Percentiles rank a stretch among this genome's conserved stretches.
phyloP scores from a whole-genome alignment of 2,113 vertebrate genomes.

The Neotoma lepida region DNA sequence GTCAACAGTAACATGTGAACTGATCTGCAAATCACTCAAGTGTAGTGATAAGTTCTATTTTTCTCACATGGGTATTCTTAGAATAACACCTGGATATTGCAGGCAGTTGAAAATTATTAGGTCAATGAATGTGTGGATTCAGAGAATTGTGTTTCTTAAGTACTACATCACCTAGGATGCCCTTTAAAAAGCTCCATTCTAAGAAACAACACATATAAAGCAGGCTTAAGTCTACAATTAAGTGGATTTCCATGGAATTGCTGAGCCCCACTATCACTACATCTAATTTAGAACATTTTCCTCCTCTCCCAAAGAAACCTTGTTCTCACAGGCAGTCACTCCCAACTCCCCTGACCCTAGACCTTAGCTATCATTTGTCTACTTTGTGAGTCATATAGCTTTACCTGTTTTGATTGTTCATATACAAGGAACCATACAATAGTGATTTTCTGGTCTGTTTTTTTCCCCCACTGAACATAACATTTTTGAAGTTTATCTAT shows the following conservation, averaged over 20 bases:
- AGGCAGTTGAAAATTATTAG: background rate
- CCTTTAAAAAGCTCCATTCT: background rate
- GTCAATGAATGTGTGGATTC: background rate
- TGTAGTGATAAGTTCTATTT: background rate
- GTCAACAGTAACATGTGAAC: background rate
- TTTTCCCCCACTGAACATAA: background rate
- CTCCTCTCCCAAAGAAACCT: background rate
- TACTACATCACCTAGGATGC: background rate
- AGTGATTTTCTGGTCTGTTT: background rate
- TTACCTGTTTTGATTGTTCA: background rate
- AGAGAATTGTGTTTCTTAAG: background rate
- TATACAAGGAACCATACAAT: background rate
- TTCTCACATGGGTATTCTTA: background rate
- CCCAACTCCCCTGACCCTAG: fast-evolving
- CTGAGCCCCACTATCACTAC: background rate
- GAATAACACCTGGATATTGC: background rate
- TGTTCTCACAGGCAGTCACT: background rate
- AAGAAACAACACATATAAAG: background rate
- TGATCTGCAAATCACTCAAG: background rate
- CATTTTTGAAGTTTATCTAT: background rate
- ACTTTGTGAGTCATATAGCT: background rate
- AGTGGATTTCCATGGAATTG: background rate
- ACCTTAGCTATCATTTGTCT: background rate
- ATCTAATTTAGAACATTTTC: background rate
- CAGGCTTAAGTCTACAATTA: background rate